A percentile compares a stretch with the other conserved stretches of the same genome.
Conservation (phyloP, 2,113 vertebrate genomes). For the Eptesicus fuscus region DNA sequence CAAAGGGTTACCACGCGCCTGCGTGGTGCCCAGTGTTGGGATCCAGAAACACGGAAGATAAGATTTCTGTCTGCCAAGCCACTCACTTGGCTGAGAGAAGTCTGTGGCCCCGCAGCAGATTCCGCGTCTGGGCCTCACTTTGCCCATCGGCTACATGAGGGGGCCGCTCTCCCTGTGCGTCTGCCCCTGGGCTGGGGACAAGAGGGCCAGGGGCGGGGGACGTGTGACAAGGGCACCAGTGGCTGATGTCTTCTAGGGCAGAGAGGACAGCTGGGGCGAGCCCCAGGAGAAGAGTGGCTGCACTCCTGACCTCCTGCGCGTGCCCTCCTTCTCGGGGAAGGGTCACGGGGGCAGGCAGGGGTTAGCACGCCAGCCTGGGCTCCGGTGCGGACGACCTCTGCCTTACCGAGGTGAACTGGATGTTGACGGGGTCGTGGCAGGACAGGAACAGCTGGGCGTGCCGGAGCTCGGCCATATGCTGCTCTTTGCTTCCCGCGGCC, state of each 20-base stretch:
- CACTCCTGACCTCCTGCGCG: not conserved
- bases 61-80: not conserved
- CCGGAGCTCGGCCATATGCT: constrained; percentile 80
- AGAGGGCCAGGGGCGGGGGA: not conserved
- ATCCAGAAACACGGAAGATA: not conserved
- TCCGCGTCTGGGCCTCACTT: not conserved
- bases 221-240: not conserved
- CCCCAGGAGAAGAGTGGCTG: not conserved
- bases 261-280: not conserved
- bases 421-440: constrained; percentile 92
- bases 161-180: not conserved
- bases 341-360: not conserved
- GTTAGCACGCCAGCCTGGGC: not conserved
- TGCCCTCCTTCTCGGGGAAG: not conserved
- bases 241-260: not conserved
- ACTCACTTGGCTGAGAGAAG: not conserved
- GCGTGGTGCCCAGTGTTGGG: not conserved
- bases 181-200: not conserved
- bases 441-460: constrained; percentile 83
- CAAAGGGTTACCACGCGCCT: not conserved
- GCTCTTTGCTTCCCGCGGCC: constrained; percentile 83
- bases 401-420: constrained; percentile 96
- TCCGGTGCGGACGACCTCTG: not conserved
- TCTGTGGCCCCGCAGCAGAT: not conserved
- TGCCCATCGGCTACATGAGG: not conserved